Percentiles rank a stretch among this genome's conserved stretches.
Evolutionary conservation across 2,888 invertebrate species (phyloP).

Genomic region (Panopea generosa): DNA sequence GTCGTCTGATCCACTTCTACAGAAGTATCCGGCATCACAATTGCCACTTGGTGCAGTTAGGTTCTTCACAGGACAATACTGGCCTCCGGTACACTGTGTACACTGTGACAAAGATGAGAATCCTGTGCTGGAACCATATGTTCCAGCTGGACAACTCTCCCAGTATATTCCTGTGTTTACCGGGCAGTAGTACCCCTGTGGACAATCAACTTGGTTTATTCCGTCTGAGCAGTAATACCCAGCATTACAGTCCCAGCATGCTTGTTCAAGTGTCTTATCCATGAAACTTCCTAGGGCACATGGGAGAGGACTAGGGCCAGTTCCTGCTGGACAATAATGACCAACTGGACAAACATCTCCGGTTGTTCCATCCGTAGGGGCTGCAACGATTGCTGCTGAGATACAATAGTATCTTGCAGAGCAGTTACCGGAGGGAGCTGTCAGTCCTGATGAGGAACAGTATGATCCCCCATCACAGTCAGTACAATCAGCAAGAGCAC

Average conservation of each 20-base stretch:
- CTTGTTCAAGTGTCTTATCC: slow-evolving; percentile 67
- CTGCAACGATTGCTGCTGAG: slow-evolving; percentile 64
- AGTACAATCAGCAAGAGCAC: slow-evolving; percentile 72
- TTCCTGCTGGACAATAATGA: slow-evolving; percentile 78
- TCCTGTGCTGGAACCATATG: slow-evolving; percentile 73
- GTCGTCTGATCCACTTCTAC: slow-evolving; percentile 77
- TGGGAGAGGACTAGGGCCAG: slow-evolving; percentile 68
- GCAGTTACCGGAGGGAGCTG: slow-evolving; percentile 74
- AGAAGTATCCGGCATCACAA: slow-evolving; percentile 82
- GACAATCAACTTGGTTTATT: slow-evolving; percentile 75
- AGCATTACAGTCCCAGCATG: slow-evolving; percentile 75
- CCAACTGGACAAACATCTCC: slow-evolving; percentile 76
- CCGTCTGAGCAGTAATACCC: slow-evolving; percentile 80
- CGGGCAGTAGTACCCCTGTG: slow-evolving; percentile 80
- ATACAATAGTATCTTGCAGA: slow-evolving; percentile 76
- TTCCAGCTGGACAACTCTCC: slow-evolving; percentile 81
- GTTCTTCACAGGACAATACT: slow-evolving; percentile 78
- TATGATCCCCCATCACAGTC: slow-evolving; percentile 80
- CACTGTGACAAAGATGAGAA: slow-evolving; percentile 77
- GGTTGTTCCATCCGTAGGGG: slow-evolving; percentile 73
- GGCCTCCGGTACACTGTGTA: slow-evolving; percentile 80
- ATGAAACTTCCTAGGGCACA: slow-evolving; percentile 79
- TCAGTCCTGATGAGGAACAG: slow-evolving; percentile 77
- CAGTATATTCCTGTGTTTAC: slow-evolving; percentile 76
- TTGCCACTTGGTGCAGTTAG: slow-evolving; percentile 76